phyloP scores from a whole-genome alignment of 2,113 vertebrate species.

The Morone chrysops region DNA sequence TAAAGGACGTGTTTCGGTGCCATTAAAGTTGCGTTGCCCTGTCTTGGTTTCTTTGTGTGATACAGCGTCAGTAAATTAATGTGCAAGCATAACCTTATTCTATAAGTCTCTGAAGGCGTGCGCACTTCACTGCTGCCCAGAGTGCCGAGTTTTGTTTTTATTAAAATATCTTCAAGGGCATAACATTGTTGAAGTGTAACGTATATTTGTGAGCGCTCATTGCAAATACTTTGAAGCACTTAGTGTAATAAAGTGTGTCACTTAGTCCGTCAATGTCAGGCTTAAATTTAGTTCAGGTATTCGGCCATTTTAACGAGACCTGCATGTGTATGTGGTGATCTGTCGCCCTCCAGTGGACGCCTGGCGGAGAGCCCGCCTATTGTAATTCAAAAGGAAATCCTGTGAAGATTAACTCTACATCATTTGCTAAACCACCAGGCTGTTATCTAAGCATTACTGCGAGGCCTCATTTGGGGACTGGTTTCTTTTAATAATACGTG shows the following conservation, averaged over 20 bases:
- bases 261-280: background rate
- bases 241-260: background rate
- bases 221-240: fast-evolving
- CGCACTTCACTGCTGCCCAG: too few relatives aligned
- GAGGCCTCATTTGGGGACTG: background rate
- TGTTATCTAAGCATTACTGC: background rate
- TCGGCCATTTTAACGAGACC: slow-evolving; percentile 33
- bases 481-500: background rate
- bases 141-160: background rate
- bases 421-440: background rate
- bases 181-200: background rate
- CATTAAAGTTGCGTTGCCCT: background rate
- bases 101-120: background rate
- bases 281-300: background rate
- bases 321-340: background rate
- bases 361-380: fast-evolving
- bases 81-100: background rate
- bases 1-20: too few relatives aligned
- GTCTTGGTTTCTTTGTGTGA: background rate
- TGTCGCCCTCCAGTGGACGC: slow-evolving; percentile 47
- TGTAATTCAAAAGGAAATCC: background rate
- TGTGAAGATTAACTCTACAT: background rate
- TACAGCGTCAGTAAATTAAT: background rate
- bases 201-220: fast-evolving
- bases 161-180: background rate